phyloP scores from a whole-genome alignment of 2,888 invertebrate species.

The Cephus rjabovi region DNA sequence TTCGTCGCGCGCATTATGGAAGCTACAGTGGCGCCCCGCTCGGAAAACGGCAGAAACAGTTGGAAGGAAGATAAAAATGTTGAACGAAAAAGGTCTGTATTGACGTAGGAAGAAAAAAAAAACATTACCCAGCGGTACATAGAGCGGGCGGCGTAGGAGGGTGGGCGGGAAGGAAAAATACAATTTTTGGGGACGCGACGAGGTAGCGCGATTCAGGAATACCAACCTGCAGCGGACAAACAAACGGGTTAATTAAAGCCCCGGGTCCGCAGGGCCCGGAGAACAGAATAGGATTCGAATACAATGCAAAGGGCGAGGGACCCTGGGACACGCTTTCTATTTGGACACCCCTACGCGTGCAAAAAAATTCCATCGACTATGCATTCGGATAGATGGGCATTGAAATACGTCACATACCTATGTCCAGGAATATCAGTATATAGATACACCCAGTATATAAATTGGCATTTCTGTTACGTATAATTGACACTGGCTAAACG shows the following conservation, averaged over 20 bases:
- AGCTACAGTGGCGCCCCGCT: not conserved
- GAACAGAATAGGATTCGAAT: slow-evolving; percentile 20
- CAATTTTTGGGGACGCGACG: slow-evolving; percentile 1
- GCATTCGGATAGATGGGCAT: not conserved
- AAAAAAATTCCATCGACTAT: slow-evolving; percentile 1
- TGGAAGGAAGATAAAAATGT: not conserved
- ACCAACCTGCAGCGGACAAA: slow-evolving; percentile 34
- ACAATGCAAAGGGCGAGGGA: slow-evolving; percentile 21
- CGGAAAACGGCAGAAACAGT: not conserved
- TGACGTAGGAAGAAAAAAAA: not conserved
- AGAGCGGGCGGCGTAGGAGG: not conserved
- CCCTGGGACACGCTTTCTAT: slow-evolving; percentile 30
- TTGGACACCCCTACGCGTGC: slow-evolving; percentile 23
- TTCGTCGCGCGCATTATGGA: not conserved
- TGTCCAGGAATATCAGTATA: not conserved
- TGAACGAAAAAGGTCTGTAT: not conserved
- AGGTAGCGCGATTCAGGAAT: slow-evolving; percentile 25
- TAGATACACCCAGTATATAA: not conserved
- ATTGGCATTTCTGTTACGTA: not conserved
- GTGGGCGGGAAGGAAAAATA: not conserved
- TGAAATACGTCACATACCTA: not conserved
- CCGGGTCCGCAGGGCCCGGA: slow-evolving; percentile 11
- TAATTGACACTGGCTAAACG: not conserved
- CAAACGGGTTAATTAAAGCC: slow-evolving; percentile 49
- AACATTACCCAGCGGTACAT: not conserved